Base-by-base conservation (phyloP, 1,140 invertebrate genomes). In the Drosophila baimaii region DNA sequence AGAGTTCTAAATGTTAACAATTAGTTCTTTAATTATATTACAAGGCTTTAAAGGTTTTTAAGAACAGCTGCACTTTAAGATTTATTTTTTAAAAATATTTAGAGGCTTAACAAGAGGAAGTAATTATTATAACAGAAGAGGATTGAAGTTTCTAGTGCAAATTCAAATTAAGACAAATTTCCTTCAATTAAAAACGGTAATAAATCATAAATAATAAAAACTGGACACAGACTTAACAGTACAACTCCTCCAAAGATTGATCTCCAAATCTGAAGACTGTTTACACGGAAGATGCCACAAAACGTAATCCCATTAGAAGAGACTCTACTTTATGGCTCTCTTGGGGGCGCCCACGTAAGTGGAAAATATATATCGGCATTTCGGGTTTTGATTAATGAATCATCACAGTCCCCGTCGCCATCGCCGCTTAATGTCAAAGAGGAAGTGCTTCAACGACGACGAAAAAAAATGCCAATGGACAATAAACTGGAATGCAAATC, bases 401-500 rank as follows among this genome's bases (percentile, higher is more conserved):
- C 41, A 70, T 17, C n/a, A n/a, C n/a, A n/a, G n/a, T n/a, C n/a
- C n/a, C n/a, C 25, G 47, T 1, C 21, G 35, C 29, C 3, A 8
- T 13, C 12, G 33, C 6, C 13, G 5, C 23, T 55, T 44, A 56
- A 56, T 69, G 64, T 47, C 68, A 70, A 37, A 56, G 68, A 71
- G 64, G 49, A 44, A 57, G 35, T 44, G 25, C 13, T 49, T 21
- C 19, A 23, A 31, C 19, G 64, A n/a, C n/a, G 43, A 15, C n/a
- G 27, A 33, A 49, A 39, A 39, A 21, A 10, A 13, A 21, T 2
- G 8, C 2, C 15, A 31, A 21, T 23, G 17, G 25, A 47, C 43
- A 54, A 49, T 21, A 68, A 65, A 70, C 41, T 55, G 72, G 72
- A 58, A 76, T 66, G 33, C 55, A 51, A 76, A 62, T 73, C 33